phyloP scores from a whole-genome alignment of 2,113 vertebrate genomes.

The Erinaceus europaeus region DNA sequence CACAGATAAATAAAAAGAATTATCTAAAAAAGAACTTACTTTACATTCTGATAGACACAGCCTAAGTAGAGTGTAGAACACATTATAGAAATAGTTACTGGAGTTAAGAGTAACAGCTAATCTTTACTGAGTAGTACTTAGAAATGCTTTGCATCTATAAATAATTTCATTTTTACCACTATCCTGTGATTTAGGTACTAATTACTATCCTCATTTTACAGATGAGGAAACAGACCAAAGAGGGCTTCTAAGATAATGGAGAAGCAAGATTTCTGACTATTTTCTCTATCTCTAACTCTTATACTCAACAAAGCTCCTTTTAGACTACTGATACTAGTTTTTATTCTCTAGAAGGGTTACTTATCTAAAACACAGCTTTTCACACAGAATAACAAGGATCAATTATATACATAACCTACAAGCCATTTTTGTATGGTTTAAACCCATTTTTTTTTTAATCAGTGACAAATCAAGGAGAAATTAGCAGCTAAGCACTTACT shows the following conservation, averaged over 20 bases:
- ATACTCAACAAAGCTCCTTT: constrained; percentile 3
- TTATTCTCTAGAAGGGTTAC: not conserved
- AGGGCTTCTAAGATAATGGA: not conserved
- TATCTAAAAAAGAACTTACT: not conserved
- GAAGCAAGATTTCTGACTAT: not conserved
- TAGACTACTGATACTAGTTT: not conserved
- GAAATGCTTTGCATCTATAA: not conserved
- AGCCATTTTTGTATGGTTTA: not conserved
- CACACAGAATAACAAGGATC: not conserved
- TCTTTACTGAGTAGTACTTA: not conserved
- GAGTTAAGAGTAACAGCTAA: not conserved
- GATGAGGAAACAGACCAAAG: not conserved
- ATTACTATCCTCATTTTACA: too few relatives aligned
- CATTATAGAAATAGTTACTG: not conserved
- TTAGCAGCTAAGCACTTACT: not conserved
- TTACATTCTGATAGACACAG: not conserved
- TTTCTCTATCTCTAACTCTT: not conserved
- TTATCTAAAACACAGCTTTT: not conserved
- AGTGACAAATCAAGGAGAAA: constrained; percentile 16
- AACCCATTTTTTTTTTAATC: not conserved
- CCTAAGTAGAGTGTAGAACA: not conserved
- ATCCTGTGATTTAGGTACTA: not conserved
- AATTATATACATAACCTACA: not conserved
- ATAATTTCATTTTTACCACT: not conserved
- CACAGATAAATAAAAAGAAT: not conserved